Base-by-base conservation (phyloP, 1,140 invertebrate genomes). In the Druon quercuslanigerum region DNA sequence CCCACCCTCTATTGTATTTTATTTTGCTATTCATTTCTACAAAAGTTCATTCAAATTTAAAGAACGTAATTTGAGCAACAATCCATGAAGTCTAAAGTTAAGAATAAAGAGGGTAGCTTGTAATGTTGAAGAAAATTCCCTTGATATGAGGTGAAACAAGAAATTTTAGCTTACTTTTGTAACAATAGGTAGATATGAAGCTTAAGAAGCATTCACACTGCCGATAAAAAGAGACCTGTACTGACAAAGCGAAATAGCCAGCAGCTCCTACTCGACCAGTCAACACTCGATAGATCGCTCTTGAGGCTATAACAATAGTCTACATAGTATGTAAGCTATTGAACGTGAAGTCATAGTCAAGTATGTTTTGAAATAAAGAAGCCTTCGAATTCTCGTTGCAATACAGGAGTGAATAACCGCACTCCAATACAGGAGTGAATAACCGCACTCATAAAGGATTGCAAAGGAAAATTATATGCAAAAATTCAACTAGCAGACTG, bases 231-330 rank as follows among this genome's bases (percentile, higher is more conserved):
- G 60, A 66, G 33, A 66, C n/a, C 60, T 40, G 60, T 33, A 25
- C 40, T 46, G 33, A 46, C 25, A 40, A 66, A 33, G 60, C 60
- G 14, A 33, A 66, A 66, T 66, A 66, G 60, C 60, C 60, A 66
- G 60, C 60, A 66, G 60, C 33, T 66, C 57, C 60, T 66, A 66
- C 60, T 40, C 60, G 60, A 66, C 60, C 60, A 66, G 60, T 46
- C 60, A 66, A 66, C 60, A 66, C 60, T 66, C 60, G 60, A 66
- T 66, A 46, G 60, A 66, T 66, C 60, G 60, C 60, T 66, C 60
- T 66, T 66, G 60, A 66, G 60, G 46, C 60, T 66, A 46, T 25
- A 25, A 19, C 25, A 46, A 66, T 66, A 66, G 25, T n/a, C n/a
- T 33, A 12, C 19, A 57, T 20, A 57, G n/a, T 54, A 54, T 19